Evolutionary conservation across 37 sponge, comb jelly and placozoan genomes (phyloP).

Genomic region (Corticium candelabrum): DNA sequence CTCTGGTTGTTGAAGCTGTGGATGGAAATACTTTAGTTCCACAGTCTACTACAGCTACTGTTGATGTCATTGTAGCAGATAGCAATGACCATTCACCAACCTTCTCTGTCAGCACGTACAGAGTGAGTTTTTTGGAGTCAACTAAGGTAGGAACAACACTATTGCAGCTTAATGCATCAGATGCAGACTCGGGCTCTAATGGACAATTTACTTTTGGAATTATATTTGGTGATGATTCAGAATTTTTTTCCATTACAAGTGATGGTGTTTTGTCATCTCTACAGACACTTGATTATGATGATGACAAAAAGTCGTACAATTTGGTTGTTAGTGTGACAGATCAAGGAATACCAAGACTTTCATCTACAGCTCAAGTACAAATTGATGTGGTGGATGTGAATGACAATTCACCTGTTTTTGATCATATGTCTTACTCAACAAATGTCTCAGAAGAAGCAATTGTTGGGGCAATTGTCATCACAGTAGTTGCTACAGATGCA

Average conservation of each 20-base stretch:
- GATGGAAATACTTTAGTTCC: background rate
- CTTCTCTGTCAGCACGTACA: slow-evolving; percentile 7
- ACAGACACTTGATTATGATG: slow-evolving; percentile 11
- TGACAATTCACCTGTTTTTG: slow-evolving; percentile 19
- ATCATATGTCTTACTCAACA: background rate
- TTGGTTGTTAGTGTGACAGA: background rate
- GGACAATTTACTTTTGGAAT: background rate
- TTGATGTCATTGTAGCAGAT: slow-evolving; percentile 7
- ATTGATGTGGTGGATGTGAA: slow-evolving; percentile 17
- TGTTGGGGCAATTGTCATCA: slow-evolving; percentile 3
- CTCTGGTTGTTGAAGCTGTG: background rate
- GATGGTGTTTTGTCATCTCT: background rate
- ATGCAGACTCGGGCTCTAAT: slow-evolving; percentile 13
- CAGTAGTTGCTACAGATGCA: slow-evolving; percentile 11
- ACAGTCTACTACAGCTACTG: background rate
- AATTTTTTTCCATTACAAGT: slow-evolving; percentile 2
- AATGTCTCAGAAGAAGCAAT: background rate
- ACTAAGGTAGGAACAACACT: background rate
- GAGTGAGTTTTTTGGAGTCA: background rate
- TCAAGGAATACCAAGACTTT: background rate
- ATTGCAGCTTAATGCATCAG: slow-evolving; percentile 7
- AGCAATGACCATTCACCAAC: slow-evolving; percentile 7
- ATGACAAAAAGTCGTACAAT: slow-evolving; percentile 8
- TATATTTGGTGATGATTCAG: slow-evolving; percentile 6
- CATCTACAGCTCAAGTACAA: background rate